These are phyloP conservation scores for Caenorhabditis plicata DNA, from an alignment of 2,888 invertebrate genomes.

Conservation along the genomic window DNA sequence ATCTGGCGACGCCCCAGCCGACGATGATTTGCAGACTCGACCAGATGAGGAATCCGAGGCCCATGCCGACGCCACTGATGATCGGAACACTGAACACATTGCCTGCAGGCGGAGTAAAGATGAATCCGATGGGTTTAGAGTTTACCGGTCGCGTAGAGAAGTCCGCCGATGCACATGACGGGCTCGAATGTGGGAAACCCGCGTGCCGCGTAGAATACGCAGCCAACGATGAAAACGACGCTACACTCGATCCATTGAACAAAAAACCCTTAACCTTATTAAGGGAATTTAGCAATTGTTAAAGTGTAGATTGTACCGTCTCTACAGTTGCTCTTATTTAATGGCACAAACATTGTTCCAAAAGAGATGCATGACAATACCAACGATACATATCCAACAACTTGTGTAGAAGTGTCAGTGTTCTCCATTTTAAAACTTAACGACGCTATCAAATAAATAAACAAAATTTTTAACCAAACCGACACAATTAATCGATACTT, in stretches of 20 bases:
- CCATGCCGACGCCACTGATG: conserved; percentile 56
- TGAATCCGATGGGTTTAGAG: neutral
- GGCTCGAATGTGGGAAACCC: conserved; percentile 55
- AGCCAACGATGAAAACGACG: conserved; percentile 56
- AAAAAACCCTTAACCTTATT: conserved; percentile 46
- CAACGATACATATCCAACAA: conserved; percentile 51
- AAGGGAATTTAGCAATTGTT: neutral
- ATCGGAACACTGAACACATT: conserved; percentile 62
- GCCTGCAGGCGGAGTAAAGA: conserved; percentile 22
- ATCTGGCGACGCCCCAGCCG: conserved; percentile 62
- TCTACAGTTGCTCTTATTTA: conserved; percentile 46
- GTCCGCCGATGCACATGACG: conserved; percentile 54
- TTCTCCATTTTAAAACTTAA: too few species aligned
- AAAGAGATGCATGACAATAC: conserved; percentile 54
- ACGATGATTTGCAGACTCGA: conserved; percentile 55
- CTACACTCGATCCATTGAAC: conserved; percentile 62
- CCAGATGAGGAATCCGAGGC: conserved; percentile 61
- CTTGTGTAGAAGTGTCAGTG: conserved; percentile 15
- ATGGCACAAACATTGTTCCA: conserved; percentile 60
- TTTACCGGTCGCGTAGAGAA: conserved; percentile 58
- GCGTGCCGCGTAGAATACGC: conserved; percentile 50
- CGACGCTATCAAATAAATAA: too few species aligned
- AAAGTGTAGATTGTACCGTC: conserved; percentile 40
- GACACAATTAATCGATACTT: too few species aligned
- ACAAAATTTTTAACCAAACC: too few species aligned